Conservation (phyloP, 2,113 vertebrate species). For the Oenanthe melanoleuca region DNA sequence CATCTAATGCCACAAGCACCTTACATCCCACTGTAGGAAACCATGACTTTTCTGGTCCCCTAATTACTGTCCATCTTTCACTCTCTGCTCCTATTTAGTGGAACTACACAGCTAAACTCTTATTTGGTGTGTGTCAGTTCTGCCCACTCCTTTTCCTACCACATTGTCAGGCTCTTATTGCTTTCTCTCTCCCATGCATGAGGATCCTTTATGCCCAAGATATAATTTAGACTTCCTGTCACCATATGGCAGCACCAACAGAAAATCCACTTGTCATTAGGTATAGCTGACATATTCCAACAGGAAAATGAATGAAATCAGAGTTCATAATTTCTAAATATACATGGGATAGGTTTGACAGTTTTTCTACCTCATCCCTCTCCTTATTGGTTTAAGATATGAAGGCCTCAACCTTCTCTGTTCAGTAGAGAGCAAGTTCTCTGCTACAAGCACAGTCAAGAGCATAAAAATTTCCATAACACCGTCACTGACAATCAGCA, state of each 20-base stretch:
- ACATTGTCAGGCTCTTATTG: neutral
- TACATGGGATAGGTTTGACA: neutral
- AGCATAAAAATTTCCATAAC: neutral
- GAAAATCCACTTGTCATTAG: neutral
- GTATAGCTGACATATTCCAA: neutral
- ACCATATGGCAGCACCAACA: neutral
- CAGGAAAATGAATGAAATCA: neutral
- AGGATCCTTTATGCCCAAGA: neutral
- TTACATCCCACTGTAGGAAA: neutral
- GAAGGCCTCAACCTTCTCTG: neutral
- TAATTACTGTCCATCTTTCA: neutral
- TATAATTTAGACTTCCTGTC: neutral
- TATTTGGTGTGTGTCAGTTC: neutral
- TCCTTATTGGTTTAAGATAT: neutral
- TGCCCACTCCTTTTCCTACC: neutral
- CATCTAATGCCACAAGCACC: neutral
- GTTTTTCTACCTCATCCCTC: rapidly evolving
- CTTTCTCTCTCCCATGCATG: neutral
- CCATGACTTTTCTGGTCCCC: neutral
- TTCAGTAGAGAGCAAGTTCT: rapidly evolving
- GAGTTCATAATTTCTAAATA: neutral
- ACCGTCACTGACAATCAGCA: neutral
- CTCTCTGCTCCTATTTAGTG: neutral
- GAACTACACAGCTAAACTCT: neutral
- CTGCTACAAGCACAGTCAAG: neutral